Conservation (phyloP, 2,797 vertebrate species). For the Clarias pachynema region DNA sequence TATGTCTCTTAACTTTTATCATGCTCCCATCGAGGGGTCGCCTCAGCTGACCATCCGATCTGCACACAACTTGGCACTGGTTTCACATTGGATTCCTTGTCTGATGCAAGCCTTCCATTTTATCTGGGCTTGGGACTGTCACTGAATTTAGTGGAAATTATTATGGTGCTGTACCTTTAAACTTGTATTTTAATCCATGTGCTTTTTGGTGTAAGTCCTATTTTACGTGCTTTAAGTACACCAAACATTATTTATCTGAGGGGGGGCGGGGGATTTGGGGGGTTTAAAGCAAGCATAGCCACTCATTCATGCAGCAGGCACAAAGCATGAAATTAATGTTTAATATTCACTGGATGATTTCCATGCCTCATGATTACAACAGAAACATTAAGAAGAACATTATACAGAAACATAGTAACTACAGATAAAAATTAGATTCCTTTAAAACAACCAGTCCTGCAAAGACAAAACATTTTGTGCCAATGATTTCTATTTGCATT, state of each 20-base stretch:
- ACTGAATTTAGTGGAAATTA: too few species aligned
- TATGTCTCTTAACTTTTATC: neutral
- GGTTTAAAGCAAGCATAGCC: conserved; percentile 4
- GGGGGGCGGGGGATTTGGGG: too few species aligned
- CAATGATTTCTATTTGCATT: neutral
- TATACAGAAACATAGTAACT: neutral
- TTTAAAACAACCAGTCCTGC: neutral
- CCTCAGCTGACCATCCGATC: too few species aligned
- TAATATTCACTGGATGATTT: conserved; percentile 19
- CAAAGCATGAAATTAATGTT: conserved; percentile 37
- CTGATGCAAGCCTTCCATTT: too few species aligned
- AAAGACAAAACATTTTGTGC: neutral
- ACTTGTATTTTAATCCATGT: neutral
- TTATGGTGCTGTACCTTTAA: neutral
- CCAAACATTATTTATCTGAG: neutral
- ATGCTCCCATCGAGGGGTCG: too few species aligned
- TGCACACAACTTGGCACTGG: too few species aligned
- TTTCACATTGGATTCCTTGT: too few species aligned
- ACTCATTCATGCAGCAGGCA: conserved; percentile 9
- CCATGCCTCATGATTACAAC: conserved; percentile 15
- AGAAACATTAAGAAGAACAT: neutral
- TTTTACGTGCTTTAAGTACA: conserved; percentile 14
- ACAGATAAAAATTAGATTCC: neutral
- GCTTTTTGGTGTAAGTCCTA: neutral
- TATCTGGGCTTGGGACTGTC: too few species aligned